Evolutionary conservation across 2,797 vertebrate genomes (phyloP).

Genomic region (Numenius phaeopus): DNA sequence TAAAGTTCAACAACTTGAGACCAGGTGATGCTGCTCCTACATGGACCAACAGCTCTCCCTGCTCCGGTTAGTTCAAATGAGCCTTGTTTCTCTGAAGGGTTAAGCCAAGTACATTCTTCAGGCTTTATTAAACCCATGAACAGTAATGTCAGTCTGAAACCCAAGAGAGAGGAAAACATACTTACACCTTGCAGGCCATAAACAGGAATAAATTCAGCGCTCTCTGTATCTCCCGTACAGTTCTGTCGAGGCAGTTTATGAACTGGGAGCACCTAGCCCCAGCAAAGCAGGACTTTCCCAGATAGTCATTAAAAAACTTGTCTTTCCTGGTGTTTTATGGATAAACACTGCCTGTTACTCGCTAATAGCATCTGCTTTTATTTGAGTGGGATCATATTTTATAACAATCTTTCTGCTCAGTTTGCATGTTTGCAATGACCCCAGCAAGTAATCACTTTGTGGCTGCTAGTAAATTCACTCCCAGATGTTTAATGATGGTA

Average conservation of each 20-base stretch:
- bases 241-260: neutral
- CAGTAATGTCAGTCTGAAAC: conserved; percentile 28
- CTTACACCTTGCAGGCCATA: neutral
- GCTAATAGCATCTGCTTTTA: neutral
- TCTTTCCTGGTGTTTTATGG: conserved; percentile 19
- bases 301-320: conserved; percentile 17
- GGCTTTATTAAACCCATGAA: conserved; percentile 39
- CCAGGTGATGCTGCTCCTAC: neutral
- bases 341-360: neutral
- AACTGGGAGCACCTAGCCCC: neutral
- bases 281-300: neutral
- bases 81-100: neutral
- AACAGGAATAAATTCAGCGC: neutral
- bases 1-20: neutral
- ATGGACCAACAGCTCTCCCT: neutral
- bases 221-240: neutral
- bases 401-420: neutral
- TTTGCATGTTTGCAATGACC: conserved; percentile 32
- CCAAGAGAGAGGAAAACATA: neutral
- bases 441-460: neutral
- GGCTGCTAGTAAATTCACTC: neutral
- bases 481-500: conserved; percentile 30
- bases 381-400: conserved; percentile 10
- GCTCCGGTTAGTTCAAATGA: neutral
- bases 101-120: conserved; percentile 11